Evolutionary conservation across 2,113 vertebrate species (phyloP).

Genomic region (Bufo bufo): DNA sequence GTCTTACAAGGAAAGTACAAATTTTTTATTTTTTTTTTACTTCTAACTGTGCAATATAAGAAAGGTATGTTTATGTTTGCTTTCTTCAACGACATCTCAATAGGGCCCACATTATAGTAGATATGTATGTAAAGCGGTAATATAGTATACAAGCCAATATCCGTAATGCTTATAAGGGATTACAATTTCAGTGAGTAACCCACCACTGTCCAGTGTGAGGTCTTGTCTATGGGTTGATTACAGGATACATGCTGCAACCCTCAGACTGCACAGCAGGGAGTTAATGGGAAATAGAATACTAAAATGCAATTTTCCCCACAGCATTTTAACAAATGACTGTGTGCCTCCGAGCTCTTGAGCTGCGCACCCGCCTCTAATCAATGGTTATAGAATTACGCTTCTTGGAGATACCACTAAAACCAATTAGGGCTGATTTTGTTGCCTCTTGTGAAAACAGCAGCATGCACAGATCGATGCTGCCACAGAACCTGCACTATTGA

Average conservation of each 20-base stretch:
- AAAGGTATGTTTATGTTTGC: no score
- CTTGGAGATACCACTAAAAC: slow-evolving; percentile 87
- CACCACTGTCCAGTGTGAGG: neutral
- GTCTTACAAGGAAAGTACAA: neutral
- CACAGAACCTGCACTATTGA: slow-evolving; percentile 82
- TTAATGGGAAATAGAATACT: slow-evolving; percentile 67
- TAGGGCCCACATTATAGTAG: neutral
- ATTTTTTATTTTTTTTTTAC: no score
- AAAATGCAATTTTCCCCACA: slow-evolving; percentile 65
- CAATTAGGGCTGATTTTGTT: slow-evolving; percentile 90
- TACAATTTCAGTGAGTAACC: neutral
- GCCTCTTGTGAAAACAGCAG: slow-evolving; percentile 79
- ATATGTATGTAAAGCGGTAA: neutral
- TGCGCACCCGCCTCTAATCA: slow-evolving; percentile 80
- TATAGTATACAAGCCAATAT: neutral
- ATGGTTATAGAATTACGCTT: slow-evolving; percentile 92
- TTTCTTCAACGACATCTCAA: no score
- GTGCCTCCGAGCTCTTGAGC: slow-evolving; percentile 82
- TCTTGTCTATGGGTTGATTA: neutral
- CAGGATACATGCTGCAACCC: neutral
- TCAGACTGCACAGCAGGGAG: slow-evolving; percentile 23
- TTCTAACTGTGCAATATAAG: no score
- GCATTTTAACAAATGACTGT: slow-evolving; percentile 86
- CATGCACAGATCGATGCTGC: slow-evolving; percentile 74
- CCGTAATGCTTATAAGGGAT: no score